Base-by-base conservation (phyloP, 2,888 invertebrate species). In the Cataglyphis altisquamis region DNA sequence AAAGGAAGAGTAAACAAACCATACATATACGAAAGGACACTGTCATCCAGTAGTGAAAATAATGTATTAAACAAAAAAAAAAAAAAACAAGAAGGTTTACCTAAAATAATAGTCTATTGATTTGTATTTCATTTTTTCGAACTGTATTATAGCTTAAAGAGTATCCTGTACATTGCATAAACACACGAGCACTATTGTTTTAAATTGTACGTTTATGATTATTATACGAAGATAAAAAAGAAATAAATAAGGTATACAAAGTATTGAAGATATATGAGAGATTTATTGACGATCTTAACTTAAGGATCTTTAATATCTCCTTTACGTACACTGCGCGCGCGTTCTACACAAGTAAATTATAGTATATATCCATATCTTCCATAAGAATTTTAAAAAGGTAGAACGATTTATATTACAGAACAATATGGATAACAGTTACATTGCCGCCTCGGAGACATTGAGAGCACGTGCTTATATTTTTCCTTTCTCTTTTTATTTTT, bases 81-180 rank as follows among this genome's bases (percentile, higher is more conserved):
- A 25, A 89, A 93, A 92, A 90, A 85, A 91, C 57, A 78, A 78
- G 41, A 85, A 90, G 87, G 87, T 93, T 91, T 92, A 92, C 89
- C 92, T 93, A 93, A 94, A 88, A 90, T 92, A 94, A 93, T 94
- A 94, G 92, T 93, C 92, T 94, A 94, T 92, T 93, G 88, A 94
- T 94, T 94, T 94, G 93, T 94, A 93, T 94, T 94, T 94, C 90
- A 92, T 94, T 94, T 94, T 94, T 94, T 94, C 88, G 86, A 94
- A 94, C 90, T 94, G 94, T 94, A 94, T 92, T 91, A 94, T 94
- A 94, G 93, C 94, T 92, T 93, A 92, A 94, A 94, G 92, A 94
- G 90, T 94, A 94, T 94, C 93, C 94, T 94, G 94, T 94, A 94
- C 94, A 94, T 94, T 94, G 93, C 94, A 94, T 94, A 93, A 93